Percentiles rank a stretch among this genome's conserved stretches.
phyloP scores from a whole-genome alignment of 2,797 vertebrate species.

The Tragelaphus oryx region DNA sequence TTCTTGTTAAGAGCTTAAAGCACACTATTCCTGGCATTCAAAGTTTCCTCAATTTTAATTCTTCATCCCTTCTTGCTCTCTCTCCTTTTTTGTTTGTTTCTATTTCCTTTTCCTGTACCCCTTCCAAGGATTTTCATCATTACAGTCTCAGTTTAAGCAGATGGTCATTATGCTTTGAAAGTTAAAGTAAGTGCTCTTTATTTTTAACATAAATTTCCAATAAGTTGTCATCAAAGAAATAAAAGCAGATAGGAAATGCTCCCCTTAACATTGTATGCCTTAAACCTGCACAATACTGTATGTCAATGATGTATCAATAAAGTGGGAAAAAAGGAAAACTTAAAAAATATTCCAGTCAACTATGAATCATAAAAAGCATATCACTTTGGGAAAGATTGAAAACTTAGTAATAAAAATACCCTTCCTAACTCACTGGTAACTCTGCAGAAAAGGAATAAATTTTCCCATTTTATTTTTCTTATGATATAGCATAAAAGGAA shows the following conservation, averaged over 20 bases:
- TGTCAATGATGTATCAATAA: background rate
- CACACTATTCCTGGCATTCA: background rate
- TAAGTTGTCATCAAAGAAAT: background rate
- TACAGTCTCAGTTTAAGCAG: background rate
- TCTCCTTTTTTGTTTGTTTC: background rate
- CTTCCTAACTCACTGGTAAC: background rate
- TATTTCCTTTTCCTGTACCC: background rate
- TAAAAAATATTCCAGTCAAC: background rate
- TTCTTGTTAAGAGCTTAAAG: background rate
- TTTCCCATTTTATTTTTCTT: background rate
- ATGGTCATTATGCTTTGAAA: background rate
- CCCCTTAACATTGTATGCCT: background rate
- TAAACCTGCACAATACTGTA: background rate
- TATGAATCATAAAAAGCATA: background rate
- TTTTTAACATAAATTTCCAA: background rate
- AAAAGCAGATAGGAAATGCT: background rate
- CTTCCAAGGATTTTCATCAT: background rate
- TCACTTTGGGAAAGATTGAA: background rate
- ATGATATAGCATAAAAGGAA: background rate
- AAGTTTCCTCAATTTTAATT: background rate
- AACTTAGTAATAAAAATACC: background rate
- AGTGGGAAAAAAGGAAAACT: background rate
- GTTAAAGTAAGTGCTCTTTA: background rate
- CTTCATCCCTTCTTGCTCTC: rapidly evolving
- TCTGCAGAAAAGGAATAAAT: background rate